Evolutionary conservation across 2,797 vertebrate genomes (phyloP).

Genomic region (Crax fasciolata): DNA sequence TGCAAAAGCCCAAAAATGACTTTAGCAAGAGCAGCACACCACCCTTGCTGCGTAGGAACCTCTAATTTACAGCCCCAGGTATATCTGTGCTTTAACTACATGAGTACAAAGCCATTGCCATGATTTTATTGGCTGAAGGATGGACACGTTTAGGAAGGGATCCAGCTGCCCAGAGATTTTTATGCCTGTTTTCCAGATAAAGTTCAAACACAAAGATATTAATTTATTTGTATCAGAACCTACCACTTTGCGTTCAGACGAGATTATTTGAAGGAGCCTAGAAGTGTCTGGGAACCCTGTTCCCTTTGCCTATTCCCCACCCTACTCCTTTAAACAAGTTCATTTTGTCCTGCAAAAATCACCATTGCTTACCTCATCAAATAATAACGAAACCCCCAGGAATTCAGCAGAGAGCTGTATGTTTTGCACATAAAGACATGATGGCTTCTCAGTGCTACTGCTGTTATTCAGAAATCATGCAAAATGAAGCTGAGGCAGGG

Average conservation of each 20-base stretch:
- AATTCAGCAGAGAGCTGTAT: neutral
- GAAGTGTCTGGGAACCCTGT: neutral
- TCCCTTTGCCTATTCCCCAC: neutral
- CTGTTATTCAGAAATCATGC: conserved; percentile 68
- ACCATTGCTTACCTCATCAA: neutral
- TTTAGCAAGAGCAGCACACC: neutral
- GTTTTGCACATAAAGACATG: conserved; percentile 29
- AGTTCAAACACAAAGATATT: neutral
- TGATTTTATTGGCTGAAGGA: neutral
- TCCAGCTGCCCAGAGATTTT: neutral
- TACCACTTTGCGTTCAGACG: neutral
- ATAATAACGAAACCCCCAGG: conserved; percentile 31
- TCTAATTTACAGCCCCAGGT: neutral
- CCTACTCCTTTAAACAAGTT: neutral
- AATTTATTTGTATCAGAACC: neutral
- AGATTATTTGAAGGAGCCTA: neutral
- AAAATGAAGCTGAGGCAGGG: conserved; percentile 51
- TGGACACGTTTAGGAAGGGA: neutral
- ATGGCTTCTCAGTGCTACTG: neutral
- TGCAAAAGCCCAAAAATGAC: neutral
- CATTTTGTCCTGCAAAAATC: neutral
- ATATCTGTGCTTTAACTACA: neutral
- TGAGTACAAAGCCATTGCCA: neutral
- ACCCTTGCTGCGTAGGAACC: neutral
- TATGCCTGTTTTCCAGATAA: neutral